These are phyloP conservation scores for Teleogryllus occipitalis DNA, from an alignment of 1,140 invertebrate genomes.

Conservation along the genomic window DNA sequence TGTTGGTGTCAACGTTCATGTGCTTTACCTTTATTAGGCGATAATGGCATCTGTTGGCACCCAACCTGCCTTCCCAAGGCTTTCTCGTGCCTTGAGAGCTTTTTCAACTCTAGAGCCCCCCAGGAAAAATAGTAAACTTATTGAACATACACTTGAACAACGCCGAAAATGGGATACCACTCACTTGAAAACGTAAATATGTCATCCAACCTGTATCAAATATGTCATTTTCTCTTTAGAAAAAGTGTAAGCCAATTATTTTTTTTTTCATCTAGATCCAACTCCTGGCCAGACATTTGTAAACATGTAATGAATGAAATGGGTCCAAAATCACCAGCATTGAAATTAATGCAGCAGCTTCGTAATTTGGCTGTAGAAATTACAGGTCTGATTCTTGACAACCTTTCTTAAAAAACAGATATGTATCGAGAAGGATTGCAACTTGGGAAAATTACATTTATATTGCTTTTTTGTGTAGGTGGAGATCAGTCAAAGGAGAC, in stretches of 20 bases:
- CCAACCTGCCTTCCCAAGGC: neutral
- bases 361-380: neutral
- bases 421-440: neutral
- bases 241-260: neutral
- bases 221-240: neutral
- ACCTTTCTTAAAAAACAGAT: neutral
- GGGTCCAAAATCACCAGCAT: neutral
- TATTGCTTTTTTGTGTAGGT: conserved; percentile 24
- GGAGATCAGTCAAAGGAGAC: conserved; percentile 44
- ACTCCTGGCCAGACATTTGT: neutral
- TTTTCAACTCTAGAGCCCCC: neutral
- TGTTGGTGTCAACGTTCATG: too few species aligned
- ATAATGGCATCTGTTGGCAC: neutral
- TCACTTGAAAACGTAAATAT: neutral
- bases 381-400: neutral
- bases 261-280: neutral
- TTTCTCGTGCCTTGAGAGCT: neutral
- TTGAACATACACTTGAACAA: neutral
- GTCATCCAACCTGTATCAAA: neutral
- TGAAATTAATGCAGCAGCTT: neutral
- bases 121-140: neutral
- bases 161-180: neutral
- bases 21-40: too few species aligned
- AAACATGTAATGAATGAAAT: neutral
- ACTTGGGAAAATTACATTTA: neutral